phyloP scores from a whole-genome alignment of 2,888 invertebrate genomes.

The Nycteola revayana region DNA sequence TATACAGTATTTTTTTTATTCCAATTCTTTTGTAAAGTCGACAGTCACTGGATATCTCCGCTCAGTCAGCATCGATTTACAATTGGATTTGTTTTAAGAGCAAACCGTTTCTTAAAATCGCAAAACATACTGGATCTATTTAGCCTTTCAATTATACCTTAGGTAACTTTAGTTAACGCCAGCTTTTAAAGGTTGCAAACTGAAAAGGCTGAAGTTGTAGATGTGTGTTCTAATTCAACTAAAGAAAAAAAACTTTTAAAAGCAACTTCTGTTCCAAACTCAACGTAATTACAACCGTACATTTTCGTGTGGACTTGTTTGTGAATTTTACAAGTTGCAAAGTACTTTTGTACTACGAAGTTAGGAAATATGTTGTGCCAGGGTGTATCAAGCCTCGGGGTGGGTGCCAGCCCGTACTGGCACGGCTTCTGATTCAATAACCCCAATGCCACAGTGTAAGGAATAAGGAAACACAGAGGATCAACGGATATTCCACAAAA shows the following conservation, averaged over 20 bases:
- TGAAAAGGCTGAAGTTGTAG: too few relatives aligned
- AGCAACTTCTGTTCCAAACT: constrained; percentile 10
- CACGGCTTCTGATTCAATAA: constrained; percentile 32
- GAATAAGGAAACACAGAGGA: not conserved
- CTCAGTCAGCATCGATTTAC: too few relatives aligned
- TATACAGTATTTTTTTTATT: not conserved
- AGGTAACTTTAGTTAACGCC: too few relatives aligned
- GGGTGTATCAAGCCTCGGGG: constrained; percentile 28
- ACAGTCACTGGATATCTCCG: too few relatives aligned
- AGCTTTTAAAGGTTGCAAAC: too few relatives aligned
- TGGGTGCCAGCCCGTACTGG: constrained; percentile 23
- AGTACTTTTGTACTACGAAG: constrained; percentile 23
- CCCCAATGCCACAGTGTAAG: constrained; percentile 6
- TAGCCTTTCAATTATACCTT: too few relatives aligned
- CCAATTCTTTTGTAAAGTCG: too few relatives aligned
- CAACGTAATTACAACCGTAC: constrained; percentile 14
- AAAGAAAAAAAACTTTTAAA: not conserved
- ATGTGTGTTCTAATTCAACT: too few relatives aligned
- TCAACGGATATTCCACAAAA: not conserved
- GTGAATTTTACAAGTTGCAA: constrained; percentile 27
- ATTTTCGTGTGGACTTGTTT: constrained; percentile 20
- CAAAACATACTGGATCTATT: too few relatives aligned
- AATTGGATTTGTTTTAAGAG: too few relatives aligned
- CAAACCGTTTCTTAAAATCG: too few relatives aligned
- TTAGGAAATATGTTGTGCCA: constrained; percentile 28